A percentile compares a stretch with the other conserved stretches of the same genome.
These are phyloP conservation scores for Siderastrea radians DNA, from an alignment of 92 coral and sea anemone species.

Conservation along the genomic window DNA sequence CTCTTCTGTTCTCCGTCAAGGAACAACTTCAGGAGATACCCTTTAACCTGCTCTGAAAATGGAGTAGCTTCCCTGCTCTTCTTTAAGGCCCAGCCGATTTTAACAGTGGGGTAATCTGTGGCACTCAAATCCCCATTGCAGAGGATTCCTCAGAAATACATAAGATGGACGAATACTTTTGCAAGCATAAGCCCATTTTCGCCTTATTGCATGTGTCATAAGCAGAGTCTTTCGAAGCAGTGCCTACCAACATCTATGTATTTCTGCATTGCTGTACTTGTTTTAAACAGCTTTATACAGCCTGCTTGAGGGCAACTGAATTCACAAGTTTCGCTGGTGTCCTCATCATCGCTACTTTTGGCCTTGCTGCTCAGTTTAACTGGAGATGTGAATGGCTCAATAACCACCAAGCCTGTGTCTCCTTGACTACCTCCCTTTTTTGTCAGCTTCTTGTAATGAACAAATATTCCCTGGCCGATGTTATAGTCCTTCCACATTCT, in stretches of 20 bases:
- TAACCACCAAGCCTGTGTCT: no score
- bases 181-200: no score
- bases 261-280: no score
- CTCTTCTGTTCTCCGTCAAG: slow-evolving; percentile 37
- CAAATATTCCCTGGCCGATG: slow-evolving; percentile 17
- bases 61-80: background rate
- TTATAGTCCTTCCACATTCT: slow-evolving; percentile 23
- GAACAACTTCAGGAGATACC: background rate
- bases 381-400: no score
- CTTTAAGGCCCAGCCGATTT: background rate
- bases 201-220: background rate
- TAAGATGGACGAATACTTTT: no score
- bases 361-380: background rate
- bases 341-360: background rate
- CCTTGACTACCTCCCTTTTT: slow-evolving; percentile 5
- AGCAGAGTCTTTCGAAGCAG: background rate
- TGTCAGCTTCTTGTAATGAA: slow-evolving; percentile 38
- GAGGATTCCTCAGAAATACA: no score
- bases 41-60: no score
- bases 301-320: no score
- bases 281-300: no score
- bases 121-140: background rate
- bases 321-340: no score
- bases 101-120: background rate
- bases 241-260: no score